Conservation (phyloP, 2,888 invertebrate genomes). For the Ophraella communa region DNA sequence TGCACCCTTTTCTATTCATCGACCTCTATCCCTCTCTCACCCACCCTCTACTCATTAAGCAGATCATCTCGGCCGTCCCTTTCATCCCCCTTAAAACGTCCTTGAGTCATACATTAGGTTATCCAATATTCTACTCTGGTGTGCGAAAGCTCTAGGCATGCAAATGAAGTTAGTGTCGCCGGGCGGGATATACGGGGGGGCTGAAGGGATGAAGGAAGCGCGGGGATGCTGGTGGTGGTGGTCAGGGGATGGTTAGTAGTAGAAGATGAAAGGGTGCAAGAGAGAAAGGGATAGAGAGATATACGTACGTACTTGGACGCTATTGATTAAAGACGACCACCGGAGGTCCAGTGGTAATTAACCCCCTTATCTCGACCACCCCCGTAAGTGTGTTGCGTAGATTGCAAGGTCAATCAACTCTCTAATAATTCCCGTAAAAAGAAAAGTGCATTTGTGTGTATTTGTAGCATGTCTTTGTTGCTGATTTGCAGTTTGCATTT, state of each 20-base stretch:
- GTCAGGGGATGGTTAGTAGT: conserved; percentile 6
- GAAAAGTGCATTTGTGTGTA: too few relatives aligned
- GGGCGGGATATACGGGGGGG: conserved; percentile 38
- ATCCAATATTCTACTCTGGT: conserved; percentile 61
- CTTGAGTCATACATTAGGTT: conserved; percentile 59
- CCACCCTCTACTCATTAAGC: conserved; percentile 18
- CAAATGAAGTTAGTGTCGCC: conserved; percentile 61
- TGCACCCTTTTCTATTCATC: conserved; percentile 21
- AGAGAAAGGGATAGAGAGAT: conserved; percentile 37
- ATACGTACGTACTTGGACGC: conserved; percentile 55
- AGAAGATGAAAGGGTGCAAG: conserved; percentile 34
- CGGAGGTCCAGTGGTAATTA: conserved; percentile 61
- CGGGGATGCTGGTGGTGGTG: conserved; percentile 24
- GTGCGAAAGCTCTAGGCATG: conserved; percentile 61
- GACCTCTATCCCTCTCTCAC: too few relatives aligned
- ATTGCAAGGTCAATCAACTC: too few relatives aligned
- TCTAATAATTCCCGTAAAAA: too few relatives aligned
- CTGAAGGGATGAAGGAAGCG: conserved; percentile 36
- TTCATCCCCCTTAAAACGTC: conserved; percentile 27
- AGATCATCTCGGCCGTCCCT: conserved; percentile 20
- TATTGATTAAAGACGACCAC: conserved; percentile 61
- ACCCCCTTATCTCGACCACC: conserved; percentile 56
- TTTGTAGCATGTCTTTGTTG: too few relatives aligned
- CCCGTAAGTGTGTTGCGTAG: conserved; percentile 41
- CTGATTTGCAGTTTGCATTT: too few relatives aligned